Conservation (phyloP, 2,888 invertebrate species). For the Aproaerema taeniolella region DNA sequence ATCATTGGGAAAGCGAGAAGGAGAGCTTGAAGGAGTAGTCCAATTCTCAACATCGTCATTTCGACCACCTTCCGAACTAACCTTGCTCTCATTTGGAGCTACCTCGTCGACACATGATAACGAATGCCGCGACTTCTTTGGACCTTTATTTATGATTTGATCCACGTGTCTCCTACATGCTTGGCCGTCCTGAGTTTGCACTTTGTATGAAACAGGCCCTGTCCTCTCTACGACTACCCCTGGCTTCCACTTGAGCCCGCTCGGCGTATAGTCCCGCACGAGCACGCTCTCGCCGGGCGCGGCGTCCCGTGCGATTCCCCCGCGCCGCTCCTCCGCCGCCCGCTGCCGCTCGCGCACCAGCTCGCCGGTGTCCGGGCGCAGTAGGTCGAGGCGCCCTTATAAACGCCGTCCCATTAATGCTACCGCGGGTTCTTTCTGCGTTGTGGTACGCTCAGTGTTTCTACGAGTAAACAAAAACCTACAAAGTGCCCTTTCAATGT, state of each 20-base stretch:
- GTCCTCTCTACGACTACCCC: not conserved
- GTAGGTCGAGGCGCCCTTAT: not conserved
- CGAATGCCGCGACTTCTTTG: not conserved
- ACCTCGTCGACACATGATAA: conserved; percentile 12
- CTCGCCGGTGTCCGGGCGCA: not conserved
- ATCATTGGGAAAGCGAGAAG: too few relatives aligned
- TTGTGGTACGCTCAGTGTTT: conserved; percentile 3
- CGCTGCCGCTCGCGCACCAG: not conserved
- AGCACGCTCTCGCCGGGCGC: not conserved
- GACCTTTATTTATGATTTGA: too few relatives aligned
- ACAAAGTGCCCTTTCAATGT: not conserved
- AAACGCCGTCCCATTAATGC: conserved; percentile 2
- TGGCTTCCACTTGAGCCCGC: not conserved
- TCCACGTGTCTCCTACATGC: not conserved
- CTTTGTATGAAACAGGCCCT: not conserved
- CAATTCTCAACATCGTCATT: too few relatives aligned
- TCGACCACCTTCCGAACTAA: too few relatives aligned
- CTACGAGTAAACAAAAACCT: conserved; percentile 3
- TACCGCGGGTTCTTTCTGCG: conserved; percentile 1
- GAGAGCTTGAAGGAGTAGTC: too few relatives aligned
- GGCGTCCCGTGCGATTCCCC: not conserved
- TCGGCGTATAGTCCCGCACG: not conserved
- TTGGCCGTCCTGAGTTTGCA: not conserved
- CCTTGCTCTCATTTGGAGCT: too few relatives aligned
- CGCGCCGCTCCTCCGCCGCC: not conserved